Evolutionary conservation across 1,140 invertebrate genomes (phyloP).

Genomic region (Hyles vespertilio): DNA sequence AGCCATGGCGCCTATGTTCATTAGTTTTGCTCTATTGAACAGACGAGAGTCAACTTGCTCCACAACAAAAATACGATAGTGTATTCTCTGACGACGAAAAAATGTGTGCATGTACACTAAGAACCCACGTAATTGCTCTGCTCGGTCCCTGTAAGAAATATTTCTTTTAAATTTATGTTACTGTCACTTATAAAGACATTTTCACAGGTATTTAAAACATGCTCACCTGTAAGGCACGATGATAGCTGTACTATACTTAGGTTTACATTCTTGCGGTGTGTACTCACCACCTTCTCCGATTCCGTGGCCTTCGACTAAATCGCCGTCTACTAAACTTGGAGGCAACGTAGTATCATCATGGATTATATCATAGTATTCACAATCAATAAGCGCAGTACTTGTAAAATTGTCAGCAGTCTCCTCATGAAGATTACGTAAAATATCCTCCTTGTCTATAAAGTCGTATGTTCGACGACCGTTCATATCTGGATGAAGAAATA

Average conservation of each 20-base stretch:
- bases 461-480: slow-evolving; percentile 43
- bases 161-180: not conserved
- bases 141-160: slow-evolving; percentile 50
- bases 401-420: slow-evolving; percentile 47
- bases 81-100: slow-evolving; percentile 60
- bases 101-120: slow-evolving; percentile 70
- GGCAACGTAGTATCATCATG: slow-evolving; percentile 47
- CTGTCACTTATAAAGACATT: not conserved
- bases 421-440: slow-evolving; percentile 42
- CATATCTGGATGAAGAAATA: slow-evolving; percentile 52
- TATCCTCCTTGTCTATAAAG: slow-evolving; percentile 49
- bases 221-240: slow-evolving; percentile 67
- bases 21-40: slow-evolving; percentile 95
- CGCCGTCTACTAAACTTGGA: slow-evolving; percentile 43
- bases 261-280: slow-evolving; percentile 49
- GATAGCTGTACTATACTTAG: slow-evolving; percentile 66
- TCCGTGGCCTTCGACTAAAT: slow-evolving; percentile 50
- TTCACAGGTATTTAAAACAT: not conserved
- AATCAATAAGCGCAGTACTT: slow-evolving; percentile 43
- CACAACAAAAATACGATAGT: slow-evolving; percentile 90
- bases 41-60: slow-evolving; percentile 88
- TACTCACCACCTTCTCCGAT: slow-evolving; percentile 63
- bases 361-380: slow-evolving; percentile 56
- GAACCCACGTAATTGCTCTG: slow-evolving; percentile 62
- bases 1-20: slow-evolving; percentile 93